Base-by-base conservation (phyloP, 1,140 invertebrate genomes). In the Caenorhabditis inopinata region DNA sequence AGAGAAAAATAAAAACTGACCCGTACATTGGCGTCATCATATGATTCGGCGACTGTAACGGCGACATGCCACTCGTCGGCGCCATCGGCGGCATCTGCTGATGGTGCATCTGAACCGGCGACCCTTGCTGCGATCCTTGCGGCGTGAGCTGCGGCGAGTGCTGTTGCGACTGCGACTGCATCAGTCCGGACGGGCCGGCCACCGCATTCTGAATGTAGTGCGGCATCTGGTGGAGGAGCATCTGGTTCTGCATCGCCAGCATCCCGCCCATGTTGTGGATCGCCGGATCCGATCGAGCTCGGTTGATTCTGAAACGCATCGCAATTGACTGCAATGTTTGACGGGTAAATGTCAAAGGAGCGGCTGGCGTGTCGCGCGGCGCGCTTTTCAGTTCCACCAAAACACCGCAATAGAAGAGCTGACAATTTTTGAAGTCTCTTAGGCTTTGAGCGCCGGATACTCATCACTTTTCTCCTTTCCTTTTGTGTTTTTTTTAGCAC, bases 221-320 rank as follows among this genome's bases (percentile, higher is more conserved):
- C 2, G 32, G 32, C 58, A 68, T 68, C 38, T 68, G 58, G n/a
- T 58, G 51, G 27, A 58, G 16, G 11, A 29, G 25, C 51, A 58
- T 58, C n/a, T 29, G 51, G 7, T 32, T 12, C 12, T 58, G 58
- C 58, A 68, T 68, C 12, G 58, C 32, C 18, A 42, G 16, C 58
- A 68, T 68, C 18, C 58, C 58, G 58, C 58, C 58, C 58, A 68
- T 68, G 58, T 68, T 68, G 32, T 79, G 78, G 14, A 79, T 79
- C 5, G 53, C 58, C 2, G 78, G 78, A 45, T 79, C 78, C 11
- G 78, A 79, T 4, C 78, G 78, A 27, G 78, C 78, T 14, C 78
- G 78, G 25, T 79, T 79, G 21, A 79, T 79, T 42, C 78, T 79
- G 68, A 1, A 68, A 38, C 9, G 25, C 3, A 5, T n/a, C 5